A percentile compares a stretch with the other conserved stretches of the same genome.
phyloP scores from a whole-genome alignment of 1,140 invertebrate genomes.

The Macrobrachium nipponense region DNA sequence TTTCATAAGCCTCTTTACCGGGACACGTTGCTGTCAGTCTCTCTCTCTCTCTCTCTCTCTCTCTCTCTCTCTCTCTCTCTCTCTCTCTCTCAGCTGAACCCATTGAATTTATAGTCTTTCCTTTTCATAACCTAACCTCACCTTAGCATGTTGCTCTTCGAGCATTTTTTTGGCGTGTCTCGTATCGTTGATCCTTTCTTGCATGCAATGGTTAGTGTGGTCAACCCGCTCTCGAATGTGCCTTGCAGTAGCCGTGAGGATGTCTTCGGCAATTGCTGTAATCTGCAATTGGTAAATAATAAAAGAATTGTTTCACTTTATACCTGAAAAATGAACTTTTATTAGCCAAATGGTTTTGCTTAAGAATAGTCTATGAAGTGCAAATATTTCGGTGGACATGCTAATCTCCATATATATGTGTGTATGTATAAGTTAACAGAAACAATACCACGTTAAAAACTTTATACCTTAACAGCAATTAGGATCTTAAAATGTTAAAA shows the following conservation, averaged over 20 bases:
- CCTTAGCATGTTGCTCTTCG: conserved; percentile 51
- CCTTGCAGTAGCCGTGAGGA: conserved; percentile 25
- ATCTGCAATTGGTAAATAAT: conserved; percentile 1
- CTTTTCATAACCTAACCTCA: background rate
- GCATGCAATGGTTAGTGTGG: conserved; percentile 42
- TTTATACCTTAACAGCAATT: no score
- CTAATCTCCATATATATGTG: background rate
- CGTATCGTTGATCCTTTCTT: conserved; percentile 16
- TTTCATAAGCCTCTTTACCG: no score
- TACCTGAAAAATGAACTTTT: background rate
- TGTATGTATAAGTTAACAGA: no score
- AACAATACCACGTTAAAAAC: background rate
- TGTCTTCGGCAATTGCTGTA: conserved; percentile 17
- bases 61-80: background rate
- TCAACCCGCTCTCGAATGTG: conserved; percentile 34
- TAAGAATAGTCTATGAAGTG: background rate
- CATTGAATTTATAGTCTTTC: background rate
- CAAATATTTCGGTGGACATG: no score
- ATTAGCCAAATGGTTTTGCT: background rate
- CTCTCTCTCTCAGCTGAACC: background rate
- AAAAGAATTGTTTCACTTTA: background rate
- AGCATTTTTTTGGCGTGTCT: conserved; percentile 39
- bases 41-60: background rate
- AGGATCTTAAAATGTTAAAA: no score
- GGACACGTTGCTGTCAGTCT: background rate